Conservation (phyloP, 2,888 invertebrate species). For the Autographa pulchrina region DNA sequence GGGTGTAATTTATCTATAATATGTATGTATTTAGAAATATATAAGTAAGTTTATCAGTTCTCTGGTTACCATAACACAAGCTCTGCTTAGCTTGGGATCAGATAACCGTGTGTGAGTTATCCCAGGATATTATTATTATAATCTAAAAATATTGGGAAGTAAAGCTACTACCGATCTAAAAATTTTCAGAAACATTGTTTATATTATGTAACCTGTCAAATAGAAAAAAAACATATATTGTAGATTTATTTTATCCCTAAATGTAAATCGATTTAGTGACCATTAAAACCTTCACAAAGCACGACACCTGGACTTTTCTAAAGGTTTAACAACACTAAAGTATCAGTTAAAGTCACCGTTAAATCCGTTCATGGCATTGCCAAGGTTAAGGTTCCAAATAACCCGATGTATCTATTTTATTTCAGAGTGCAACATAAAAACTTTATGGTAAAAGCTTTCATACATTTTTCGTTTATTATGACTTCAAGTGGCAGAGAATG, state of each 20-base stretch:
- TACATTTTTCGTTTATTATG: constrained; percentile 62
- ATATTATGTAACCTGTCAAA: no score
- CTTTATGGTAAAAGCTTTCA: constrained; percentile 68
- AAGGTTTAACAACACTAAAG: background rate
- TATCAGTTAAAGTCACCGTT: constrained; percentile 6
- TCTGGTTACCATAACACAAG: no score
- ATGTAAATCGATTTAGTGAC: background rate
- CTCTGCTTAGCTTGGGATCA: no score
- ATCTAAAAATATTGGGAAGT: no score
- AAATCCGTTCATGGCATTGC: constrained; percentile 30
- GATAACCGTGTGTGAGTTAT: no score
- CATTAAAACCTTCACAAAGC: background rate
- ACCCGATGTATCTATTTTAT: constrained; percentile 50
- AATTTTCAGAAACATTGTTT: no score
- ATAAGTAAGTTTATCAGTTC: no score
- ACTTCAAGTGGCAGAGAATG: constrained; percentile 27
- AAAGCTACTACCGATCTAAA: no score
- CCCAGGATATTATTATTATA: no score
- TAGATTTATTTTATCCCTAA: background rate
- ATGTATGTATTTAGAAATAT: no score
- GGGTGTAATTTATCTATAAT: no score
- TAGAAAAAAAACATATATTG: no score
- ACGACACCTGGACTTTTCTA: background rate
- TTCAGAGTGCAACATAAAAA: constrained; percentile 64
- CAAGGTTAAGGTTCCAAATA: constrained; percentile 49